Evolutionary conservation across 2,113 vertebrate species (phyloP), one percentile per base, ranked within the genome.

Genomic region (Thamnophis sirtalis): DNA sequence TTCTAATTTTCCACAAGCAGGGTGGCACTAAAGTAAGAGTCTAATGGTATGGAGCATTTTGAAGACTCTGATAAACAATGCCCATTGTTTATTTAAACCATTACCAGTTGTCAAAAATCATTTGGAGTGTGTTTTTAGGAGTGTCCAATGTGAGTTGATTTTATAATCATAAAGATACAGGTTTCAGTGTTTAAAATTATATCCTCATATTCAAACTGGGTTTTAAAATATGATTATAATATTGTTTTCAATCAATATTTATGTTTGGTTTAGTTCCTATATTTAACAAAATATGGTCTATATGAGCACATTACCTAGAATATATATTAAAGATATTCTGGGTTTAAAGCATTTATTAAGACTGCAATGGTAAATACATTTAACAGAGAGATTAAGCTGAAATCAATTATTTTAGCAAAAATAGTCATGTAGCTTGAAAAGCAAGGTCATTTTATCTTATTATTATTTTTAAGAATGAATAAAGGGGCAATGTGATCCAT

Each of bases 351-450:
- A 53, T 73, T 43, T n/a, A 80, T 54, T 48, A 33, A 88, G 51
- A n/a, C 87, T 92, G 58, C 38, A 88, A 49, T 63, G 48, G 48
- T 85, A 89, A 92, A 92, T 43, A 51, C 51, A 63, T 89, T 89
- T 89, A 51, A 26, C n/a, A 85, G 28, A 56, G 48, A 48, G 50
- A 33, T 53, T 80, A 73, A 73, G 60, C 80, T 85, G 55, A 60
- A 89, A 28, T 60, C n/a, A 60, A 60, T 89, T n/a, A 49, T 60
- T 60, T 24, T 60, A 49, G 17, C 53, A 88, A 84, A 91, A 28
- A 60, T 56, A 26, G 43, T 21, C 17, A 21, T 9, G 49, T 60
- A 17, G 55, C 85, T 26, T 50, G 26, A 56, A 84, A 91, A 58
- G 53, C 90, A 56, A 58, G 8, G 3, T 54, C 33, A 54, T n/a